Base-by-base conservation (phyloP, 2,888 invertebrate species). In the Coecobrya sp. region DNA sequence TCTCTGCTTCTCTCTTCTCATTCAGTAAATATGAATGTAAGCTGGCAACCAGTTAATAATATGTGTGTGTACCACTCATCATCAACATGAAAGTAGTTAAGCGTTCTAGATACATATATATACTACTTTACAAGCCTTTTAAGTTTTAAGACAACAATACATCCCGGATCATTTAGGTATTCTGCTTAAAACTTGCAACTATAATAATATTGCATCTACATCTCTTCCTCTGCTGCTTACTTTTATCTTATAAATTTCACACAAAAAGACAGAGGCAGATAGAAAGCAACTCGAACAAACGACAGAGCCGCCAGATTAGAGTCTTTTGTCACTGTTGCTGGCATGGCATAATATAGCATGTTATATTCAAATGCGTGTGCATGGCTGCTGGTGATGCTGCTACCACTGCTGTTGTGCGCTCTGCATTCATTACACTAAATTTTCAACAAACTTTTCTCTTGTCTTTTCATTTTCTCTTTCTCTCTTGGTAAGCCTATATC, bases 361-460 rank as follows among this genome's bases (percentile, higher is more conserved):
- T 30, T 65, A 65, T 25, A 65, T 65, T 65, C 65, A 73, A 73
- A 30, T 42, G 73, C 42, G 36, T 73, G 73, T 73, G 73, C 73
- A 42, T 42, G 42, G 22, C 59, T 59, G 45, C 3, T 36, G 19
- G 36, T 42, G 42, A 36, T 36, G 2, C 36, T 36, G 36, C 36
- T 42, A 27, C 36, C 19, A n/a, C 16, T 45, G 10, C 25, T 45
- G 76, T 16, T 79, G 76, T 45, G 49, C 62, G 27, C n/a, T 59
- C 70, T 70, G 86, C 86, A 86, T 86, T 86, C 86, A 86, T 86
- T 86, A 86, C 70, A 70, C 84, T 65, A 84, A 65, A 84, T 42
- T 49, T 86, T 45, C 68, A 86, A 27, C 65, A 65, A 84, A 79
- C 62, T 84, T 84, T 36, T 65, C 62, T 59, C 45, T 84, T 22